A percentile compares a stretch with the other conserved stretches of the same genome.
Evolutionary conservation across 2,888 invertebrate species (phyloP).

Genomic region (Drosophila mimetica): DNA sequence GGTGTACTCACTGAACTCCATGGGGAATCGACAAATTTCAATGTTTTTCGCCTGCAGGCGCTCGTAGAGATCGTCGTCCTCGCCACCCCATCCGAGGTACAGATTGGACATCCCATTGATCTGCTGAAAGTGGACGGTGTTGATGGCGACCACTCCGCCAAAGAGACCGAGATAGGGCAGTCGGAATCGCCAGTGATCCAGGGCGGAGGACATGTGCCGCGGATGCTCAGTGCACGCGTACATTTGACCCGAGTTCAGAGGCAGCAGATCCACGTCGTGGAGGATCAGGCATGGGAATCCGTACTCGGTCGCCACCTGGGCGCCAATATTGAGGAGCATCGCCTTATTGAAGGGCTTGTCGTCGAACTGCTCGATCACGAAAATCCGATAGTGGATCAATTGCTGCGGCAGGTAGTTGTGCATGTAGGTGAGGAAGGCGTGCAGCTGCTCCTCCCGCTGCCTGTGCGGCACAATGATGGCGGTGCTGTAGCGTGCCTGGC

Average conservation of each 20-base stretch:
- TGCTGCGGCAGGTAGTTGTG: slow-evolving; percentile 93
- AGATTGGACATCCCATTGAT: slow-evolving; percentile 94
- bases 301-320: slow-evolving; percentile 89
- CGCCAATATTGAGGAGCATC: slow-evolving; percentile 94
- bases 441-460: slow-evolving; percentile 90
- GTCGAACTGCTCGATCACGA: slow-evolving; percentile 93
- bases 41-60: slow-evolving; percentile 85
- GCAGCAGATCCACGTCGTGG: slow-evolving; percentile 95
- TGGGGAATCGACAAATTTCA: slow-evolving; percentile 88
- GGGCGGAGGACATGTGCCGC: slow-evolving; percentile 94
- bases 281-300: slow-evolving; percentile 93
- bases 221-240: slow-evolving; percentile 93
- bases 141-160: slow-evolving; percentile 93
- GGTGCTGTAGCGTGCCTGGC: slow-evolving; percentile 86
- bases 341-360: slow-evolving; percentile 93
- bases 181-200: slow-evolving; percentile 92
- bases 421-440: slow-evolving; percentile 92
- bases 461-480: slow-evolving; percentile 94
- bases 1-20: slow-evolving; percentile 88
- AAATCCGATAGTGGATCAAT: slow-evolving; percentile 92
- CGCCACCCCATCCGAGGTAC: slow-evolving; percentile 94
- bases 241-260: slow-evolving; percentile 91
- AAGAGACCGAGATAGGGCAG: slow-evolving; percentile 90
- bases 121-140: slow-evolving; percentile 88
- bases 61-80: slow-evolving; percentile 93